These are phyloP conservation scores for Metacarcinus magister DNA, from an alignment of 2,888 invertebrate species.

Conservation along the genomic window DNA sequence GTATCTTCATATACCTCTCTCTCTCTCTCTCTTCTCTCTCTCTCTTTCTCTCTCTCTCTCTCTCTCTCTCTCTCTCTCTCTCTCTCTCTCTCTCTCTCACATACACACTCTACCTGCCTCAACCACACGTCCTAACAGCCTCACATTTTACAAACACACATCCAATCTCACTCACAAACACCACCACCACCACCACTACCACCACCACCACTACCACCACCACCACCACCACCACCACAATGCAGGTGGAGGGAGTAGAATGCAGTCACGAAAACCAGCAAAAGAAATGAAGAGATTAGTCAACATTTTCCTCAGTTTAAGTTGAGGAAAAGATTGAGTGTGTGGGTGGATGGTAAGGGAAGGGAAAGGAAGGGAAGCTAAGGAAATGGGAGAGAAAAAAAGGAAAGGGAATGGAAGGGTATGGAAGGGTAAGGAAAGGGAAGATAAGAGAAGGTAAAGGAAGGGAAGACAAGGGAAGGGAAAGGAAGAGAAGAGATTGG, in stretches of 20 bases:
- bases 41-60: constrained; percentile 45
- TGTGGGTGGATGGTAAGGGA: too few species aligned
- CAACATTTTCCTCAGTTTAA: not conserved
- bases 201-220: not conserved
- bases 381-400: too few species aligned
- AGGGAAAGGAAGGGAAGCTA: too few species aligned
- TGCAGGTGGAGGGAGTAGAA: not conserved
- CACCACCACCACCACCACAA: not conserved
- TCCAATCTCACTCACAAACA: not conserved
- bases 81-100: not conserved
- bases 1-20: not conserved
- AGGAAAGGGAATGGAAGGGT: too few species aligned
- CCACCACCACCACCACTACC: not conserved
- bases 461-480: too few species aligned
- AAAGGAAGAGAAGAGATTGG: too few species aligned
- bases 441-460: too few species aligned
- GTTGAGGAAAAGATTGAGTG: not conserved
- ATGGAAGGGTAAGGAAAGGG: too few species aligned
- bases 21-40: constrained; percentile 48
- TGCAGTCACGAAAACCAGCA: not conserved
- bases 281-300: not conserved
- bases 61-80: constrained; percentile 42
- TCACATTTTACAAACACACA: not conserved
- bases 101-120: not conserved
- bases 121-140: not conserved